A percentile compares a stretch with the other conserved stretches of the same genome.
Evolutionary conservation across 1,140 invertebrate species (phyloP).

Genomic region (Vanessa atalanta): DNA sequence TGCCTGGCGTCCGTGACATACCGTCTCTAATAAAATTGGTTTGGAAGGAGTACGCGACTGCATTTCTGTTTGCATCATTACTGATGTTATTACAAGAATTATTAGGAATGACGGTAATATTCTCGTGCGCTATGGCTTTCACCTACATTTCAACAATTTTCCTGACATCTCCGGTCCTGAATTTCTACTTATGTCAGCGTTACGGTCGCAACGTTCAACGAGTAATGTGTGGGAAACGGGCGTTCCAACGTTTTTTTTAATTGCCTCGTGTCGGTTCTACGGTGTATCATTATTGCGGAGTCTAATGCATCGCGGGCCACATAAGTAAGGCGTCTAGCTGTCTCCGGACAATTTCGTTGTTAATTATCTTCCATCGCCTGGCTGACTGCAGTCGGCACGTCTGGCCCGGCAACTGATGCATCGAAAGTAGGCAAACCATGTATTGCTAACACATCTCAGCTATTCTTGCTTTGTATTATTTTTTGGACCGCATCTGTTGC

Average conservation of each 20-base stretch:
- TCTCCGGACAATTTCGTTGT: constrained; percentile 74
- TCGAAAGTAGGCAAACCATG: constrained; percentile 62
- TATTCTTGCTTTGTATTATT: constrained; percentile 58
- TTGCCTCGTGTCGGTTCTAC: constrained; percentile 57
- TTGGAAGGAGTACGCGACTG: constrained; percentile 49
- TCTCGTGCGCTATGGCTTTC: constrained; percentile 57
- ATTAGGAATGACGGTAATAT: constrained; percentile 56
- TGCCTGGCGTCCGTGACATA: constrained; percentile 53
- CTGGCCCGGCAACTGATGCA: constrained; percentile 59
- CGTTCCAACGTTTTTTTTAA: constrained; percentile 57
- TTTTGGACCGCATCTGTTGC: constrained; percentile 57
- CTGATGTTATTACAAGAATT: constrained; percentile 56
- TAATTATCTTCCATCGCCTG: constrained; percentile 71
- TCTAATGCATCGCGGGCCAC: constrained; percentile 60
- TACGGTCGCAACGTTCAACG: constrained; percentile 18
- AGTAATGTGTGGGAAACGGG: constrained; percentile 33
- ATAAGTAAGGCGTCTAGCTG: constrained; percentile 78
- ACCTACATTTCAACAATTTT: constrained; percentile 64
- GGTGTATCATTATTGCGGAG: constrained; percentile 71
- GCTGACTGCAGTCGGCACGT: constrained; percentile 61
- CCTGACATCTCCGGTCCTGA: constrained; percentile 47
- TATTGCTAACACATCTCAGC: constrained; percentile 45
- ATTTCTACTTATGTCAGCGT: constrained; percentile 48
- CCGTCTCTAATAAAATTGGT: constrained; percentile 57
- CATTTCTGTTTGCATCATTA: constrained; percentile 49